Evolutionary conservation across 1,140 invertebrate species (phyloP).

Genomic region (Helicoverpa zea): DNA sequence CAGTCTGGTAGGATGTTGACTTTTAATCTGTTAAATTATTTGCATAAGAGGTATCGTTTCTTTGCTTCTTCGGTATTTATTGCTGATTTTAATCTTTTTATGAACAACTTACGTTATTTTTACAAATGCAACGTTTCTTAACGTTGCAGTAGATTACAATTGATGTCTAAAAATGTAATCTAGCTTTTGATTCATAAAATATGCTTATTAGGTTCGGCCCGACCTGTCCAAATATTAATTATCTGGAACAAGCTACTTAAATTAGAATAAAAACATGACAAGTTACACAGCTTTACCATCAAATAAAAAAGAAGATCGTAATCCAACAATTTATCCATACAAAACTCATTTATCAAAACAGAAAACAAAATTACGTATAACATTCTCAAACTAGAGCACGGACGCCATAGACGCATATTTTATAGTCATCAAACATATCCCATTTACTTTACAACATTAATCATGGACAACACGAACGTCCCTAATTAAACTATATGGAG

Average conservation of each 20-base stretch:
- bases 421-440: constrained; percentile 65
- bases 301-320: constrained; percentile 26
- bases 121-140: no score
- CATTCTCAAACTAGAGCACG: constrained; percentile 23
- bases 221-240: constrained; percentile 12
- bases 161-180: no score
- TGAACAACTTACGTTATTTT: no score
- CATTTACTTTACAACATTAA: constrained; percentile 78
- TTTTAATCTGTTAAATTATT: not conserved
- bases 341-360: constrained; percentile 53
- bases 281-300: not conserved
- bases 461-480: constrained; percentile 67
- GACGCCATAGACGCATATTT: constrained; percentile 48
- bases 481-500: constrained; percentile 83
- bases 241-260: not conserved
- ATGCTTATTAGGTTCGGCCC: constrained; percentile 7
- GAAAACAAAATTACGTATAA: constrained; percentile 26
- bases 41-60: not conserved
- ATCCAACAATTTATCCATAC: constrained; percentile 38
- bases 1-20: not conserved
- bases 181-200: not conserved
- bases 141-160: no score
- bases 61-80: not conserved
- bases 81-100: no score
- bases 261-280: constrained; percentile 22